Evolutionary conservation across 2,888 invertebrate species (phyloP).

Genomic region (Drosophila affinis): DNA sequence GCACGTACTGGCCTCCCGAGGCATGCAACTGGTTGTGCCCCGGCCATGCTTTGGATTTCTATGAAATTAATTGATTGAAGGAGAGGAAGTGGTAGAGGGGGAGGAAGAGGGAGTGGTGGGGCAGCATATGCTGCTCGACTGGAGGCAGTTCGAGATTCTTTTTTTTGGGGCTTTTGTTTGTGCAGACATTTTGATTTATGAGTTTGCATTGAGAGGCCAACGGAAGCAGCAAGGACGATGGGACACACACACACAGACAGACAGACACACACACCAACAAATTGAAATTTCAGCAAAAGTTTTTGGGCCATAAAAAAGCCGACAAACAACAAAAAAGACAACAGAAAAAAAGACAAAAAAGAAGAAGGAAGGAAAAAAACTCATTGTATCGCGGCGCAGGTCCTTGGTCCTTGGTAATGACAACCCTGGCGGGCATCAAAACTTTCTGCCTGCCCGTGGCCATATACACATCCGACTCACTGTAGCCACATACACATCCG

Average conservation of each 20-base stretch:
- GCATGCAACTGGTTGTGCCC: constrained; percentile 54
- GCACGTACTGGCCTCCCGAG: constrained; percentile 56
- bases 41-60: not conserved
- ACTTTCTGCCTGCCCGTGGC: constrained; percentile 44
- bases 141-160: constrained; percentile 33
- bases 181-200: constrained; percentile 74
- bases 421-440: constrained; percentile 59
- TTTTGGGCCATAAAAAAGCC: constrained; percentile 16
- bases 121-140: constrained; percentile 25
- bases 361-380: constrained; percentile 53
- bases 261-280: constrained; percentile 34
- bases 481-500: not conserved
- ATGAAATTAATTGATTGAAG: constrained; percentile 34
- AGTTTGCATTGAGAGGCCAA: constrained; percentile 46
- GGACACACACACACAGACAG: constrained; percentile 26
- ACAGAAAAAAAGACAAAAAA: constrained; percentile 31
- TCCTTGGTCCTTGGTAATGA: constrained; percentile 52
- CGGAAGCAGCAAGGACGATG: constrained; percentile 11
- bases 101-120: too few relatives aligned
- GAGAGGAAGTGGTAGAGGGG: constrained; percentile 18
- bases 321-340: constrained; percentile 17
- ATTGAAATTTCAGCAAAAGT: constrained; percentile 65
- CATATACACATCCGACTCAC: constrained; percentile 16
- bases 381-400: constrained; percentile 25
- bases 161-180: constrained; percentile 61